Evolutionary conservation across 2,797 vertebrate species (phyloP).

Genomic region (Semaprochilodus insignis): DNA sequence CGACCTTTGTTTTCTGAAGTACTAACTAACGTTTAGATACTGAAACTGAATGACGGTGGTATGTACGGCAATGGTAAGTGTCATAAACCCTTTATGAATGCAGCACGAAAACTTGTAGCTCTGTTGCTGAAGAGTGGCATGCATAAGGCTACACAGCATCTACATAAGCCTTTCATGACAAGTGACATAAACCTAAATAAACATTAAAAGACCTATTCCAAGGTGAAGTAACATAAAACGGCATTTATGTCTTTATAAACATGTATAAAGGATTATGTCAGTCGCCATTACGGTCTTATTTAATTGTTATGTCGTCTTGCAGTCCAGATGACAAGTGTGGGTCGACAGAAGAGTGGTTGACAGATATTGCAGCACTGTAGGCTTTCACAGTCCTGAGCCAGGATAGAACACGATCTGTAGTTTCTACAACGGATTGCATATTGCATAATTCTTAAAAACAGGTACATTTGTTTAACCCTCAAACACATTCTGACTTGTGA

Average conservation of each 20-base stretch:
- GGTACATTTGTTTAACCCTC: no score
- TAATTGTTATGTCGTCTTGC: not conserved
- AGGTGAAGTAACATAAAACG: not conserved
- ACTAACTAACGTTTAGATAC: slow-evolving; percentile 58
- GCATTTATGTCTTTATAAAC: not conserved
- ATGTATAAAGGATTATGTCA: no score
- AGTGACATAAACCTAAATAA: not conserved
- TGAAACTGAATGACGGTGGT: slow-evolving; percentile 67
- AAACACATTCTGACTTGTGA: no score
- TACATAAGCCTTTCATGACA: no score
- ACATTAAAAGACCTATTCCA: not conserved
- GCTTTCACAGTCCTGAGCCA: no score
- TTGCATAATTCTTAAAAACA: no score
- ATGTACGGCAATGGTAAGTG: slow-evolving; percentile 23
- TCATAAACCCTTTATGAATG: slow-evolving; percentile 63
- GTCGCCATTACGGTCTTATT: not conserved
- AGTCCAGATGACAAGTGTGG: no score
- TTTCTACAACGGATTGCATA: no score
- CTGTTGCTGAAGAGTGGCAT: not conserved
- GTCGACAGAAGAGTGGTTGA: no score
- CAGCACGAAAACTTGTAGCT: not conserved
- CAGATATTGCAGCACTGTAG: no score
- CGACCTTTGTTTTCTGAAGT: not conserved
- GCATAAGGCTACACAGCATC: not conserved
- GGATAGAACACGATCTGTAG: no score